Percentiles rank a stretch among this genome's conserved stretches.
These are phyloP conservation scores for Dipodomys spectabilis DNA, from an alignment of 2,113 vertebrate genomes.

Conservation along the genomic window DNA sequence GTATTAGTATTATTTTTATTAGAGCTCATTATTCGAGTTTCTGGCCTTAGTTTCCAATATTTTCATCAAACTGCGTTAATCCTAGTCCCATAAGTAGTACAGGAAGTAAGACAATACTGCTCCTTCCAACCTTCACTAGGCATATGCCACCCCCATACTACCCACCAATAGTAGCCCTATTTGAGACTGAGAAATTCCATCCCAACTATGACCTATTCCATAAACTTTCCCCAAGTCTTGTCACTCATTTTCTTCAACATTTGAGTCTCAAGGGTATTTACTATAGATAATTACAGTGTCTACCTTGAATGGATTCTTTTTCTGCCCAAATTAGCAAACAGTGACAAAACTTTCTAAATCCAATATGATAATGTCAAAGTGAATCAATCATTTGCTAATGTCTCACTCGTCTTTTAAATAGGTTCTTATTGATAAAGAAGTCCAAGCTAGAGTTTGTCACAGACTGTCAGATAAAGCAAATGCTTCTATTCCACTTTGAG, in stretches of 20 bases:
- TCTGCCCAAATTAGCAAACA: background rate
- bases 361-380: background rate
- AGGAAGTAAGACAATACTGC: background rate
- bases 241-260: background rate
- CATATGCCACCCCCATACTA: background rate
- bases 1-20: too few relatives aligned
- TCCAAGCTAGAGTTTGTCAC: background rate
- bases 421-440: background rate
- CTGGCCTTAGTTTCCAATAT: background rate
- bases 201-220: background rate
- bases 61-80: background rate
- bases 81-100: background rate
- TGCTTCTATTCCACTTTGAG: background rate
- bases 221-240: background rate
- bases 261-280: background rate
- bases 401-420: constrained; percentile 45
- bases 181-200: constrained; percentile 2
- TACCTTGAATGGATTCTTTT: constrained; percentile 20
- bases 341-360: background rate
- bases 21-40: background rate
- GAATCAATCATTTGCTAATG: background rate
- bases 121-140: background rate
- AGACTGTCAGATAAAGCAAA: background rate
- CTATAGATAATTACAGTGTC: background rate
- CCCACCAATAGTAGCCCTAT: background rate